Conservation (phyloP, 2,888 invertebrate genomes). For the Globia sparganii region DNA sequence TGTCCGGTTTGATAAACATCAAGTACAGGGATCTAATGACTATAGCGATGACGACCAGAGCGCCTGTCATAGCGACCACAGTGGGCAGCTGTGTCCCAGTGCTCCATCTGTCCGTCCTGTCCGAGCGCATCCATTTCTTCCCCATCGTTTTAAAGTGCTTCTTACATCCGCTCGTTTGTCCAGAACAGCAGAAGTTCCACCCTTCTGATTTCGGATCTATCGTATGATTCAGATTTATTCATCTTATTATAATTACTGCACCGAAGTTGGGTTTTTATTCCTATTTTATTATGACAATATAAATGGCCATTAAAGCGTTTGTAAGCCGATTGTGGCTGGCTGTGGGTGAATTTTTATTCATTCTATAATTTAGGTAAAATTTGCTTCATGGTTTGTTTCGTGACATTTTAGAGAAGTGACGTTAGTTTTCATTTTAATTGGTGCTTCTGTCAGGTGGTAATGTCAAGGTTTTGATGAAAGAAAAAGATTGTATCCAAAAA, state of each 20-base stretch:
- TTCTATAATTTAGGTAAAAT: slow-evolving; percentile 18
- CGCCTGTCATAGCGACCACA: slow-evolving; percentile 70
- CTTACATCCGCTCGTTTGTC: neutral
- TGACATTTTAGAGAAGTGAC: slow-evolving; percentile 39
- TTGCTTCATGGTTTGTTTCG: slow-evolving; percentile 16
- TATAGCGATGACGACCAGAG: slow-evolving; percentile 68
- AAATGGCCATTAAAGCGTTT: neutral
- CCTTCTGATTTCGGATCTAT: neutral
- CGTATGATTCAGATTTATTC: slow-evolving; percentile 9
- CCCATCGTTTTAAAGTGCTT: neutral
- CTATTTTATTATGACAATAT: neutral
- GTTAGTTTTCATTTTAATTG: slow-evolving; percentile 23
- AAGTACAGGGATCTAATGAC: slow-evolving; percentile 75
- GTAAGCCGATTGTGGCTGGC: neutral
- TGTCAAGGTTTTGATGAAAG: slow-evolving; percentile 10
- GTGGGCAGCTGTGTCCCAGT: slow-evolving; percentile 40
- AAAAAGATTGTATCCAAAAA: neutral
- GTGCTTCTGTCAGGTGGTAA: neutral
- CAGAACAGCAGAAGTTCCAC: neutral
- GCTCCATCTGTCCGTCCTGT: slow-evolving; percentile 3
- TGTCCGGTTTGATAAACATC: slow-evolving; percentile 71
- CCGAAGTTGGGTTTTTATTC: neutral
- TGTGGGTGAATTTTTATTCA: slow-evolving; percentile 7
- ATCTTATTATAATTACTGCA: slow-evolving; percentile 2
- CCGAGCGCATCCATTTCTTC: slow-evolving; percentile 14